These are phyloP conservation scores for Selenia dentaria DNA, from an alignment of 2,888 invertebrate species.

Conservation along the genomic window DNA sequence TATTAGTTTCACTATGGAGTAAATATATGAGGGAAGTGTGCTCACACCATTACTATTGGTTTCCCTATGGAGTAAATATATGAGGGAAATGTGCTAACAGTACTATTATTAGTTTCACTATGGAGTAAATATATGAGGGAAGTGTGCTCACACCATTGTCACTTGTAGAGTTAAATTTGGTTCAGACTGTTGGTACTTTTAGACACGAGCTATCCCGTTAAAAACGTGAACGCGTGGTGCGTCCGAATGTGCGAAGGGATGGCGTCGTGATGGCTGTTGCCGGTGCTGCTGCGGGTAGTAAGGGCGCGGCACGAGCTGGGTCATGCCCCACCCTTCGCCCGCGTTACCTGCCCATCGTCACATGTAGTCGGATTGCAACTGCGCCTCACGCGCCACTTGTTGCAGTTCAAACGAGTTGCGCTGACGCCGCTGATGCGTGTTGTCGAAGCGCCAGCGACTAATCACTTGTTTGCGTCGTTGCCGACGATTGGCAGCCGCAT, in stretches of 20 bases:
- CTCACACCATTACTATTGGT: too few relatives aligned
- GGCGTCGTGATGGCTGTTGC: too few relatives aligned
- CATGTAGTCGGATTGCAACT: neutral
- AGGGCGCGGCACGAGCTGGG: neutral
- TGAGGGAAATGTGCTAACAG: too few relatives aligned
- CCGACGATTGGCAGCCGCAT: neutral
- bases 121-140: too few relatives aligned
- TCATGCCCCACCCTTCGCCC: neutral
- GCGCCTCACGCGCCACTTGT: neutral
- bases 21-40: too few relatives aligned
- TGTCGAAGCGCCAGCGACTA: constrained; percentile 59
- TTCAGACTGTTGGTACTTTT: too few relatives aligned
- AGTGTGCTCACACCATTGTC: too few relatives aligned
- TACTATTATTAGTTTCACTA: too few relatives aligned
- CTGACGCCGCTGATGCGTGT: constrained; percentile 40
- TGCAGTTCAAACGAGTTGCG: constrained; percentile 14
- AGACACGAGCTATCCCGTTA: neutral
- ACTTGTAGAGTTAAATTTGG: too few relatives aligned
- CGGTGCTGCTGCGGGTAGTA: neutral
- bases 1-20: too few relatives aligned
- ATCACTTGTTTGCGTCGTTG: constrained; percentile 35
- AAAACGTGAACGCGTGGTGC: neutral
- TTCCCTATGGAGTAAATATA: too few relatives aligned
- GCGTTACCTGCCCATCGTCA: constrained; percentile 1
- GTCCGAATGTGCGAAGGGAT: neutral